These are phyloP conservation scores for Schizopygopsis pylzovi DNA, from an alignment of 2,797 vertebrate species.

Conservation along the genomic window DNA sequence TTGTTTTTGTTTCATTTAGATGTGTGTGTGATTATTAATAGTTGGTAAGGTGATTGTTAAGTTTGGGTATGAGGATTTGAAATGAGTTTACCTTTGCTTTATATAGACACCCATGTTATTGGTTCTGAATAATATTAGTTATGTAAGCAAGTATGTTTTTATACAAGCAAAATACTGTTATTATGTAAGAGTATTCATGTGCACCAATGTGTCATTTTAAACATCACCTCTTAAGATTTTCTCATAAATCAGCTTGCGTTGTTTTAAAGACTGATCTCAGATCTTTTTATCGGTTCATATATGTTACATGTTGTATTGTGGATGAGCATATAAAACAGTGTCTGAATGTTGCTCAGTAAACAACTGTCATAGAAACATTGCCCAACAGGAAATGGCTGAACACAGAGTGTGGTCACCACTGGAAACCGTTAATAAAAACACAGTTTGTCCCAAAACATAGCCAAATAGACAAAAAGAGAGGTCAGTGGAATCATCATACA, in stretches of 20 bases:
- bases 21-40: background rate
- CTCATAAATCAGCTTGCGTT: conserved; percentile 5
- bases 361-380: conserved; percentile 33
- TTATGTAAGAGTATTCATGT: conserved; percentile 38
- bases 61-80: background rate
- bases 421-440: conserved; percentile 37
- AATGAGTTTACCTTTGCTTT: background rate
- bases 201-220: conserved; percentile 37
- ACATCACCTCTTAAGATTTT: background rate
- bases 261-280: background rate
- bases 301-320: background rate
- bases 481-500: background rate
- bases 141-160: conserved; percentile 22
- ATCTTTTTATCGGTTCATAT: background rate
- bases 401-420: conserved; percentile 32
- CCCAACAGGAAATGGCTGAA: conserved; percentile 36
- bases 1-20: background rate
- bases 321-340: background rate
- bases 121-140: conserved; percentile 38
- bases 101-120: background rate
- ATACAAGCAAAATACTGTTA: background rate
- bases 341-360: conserved; percentile 34
- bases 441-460: conserved; percentile 31
- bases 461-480: background rate
- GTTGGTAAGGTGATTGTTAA: background rate